These are phyloP conservation scores for Butastur rufipennis DNA, from an alignment of 2,113 vertebrate species.

Conservation along the genomic window DNA sequence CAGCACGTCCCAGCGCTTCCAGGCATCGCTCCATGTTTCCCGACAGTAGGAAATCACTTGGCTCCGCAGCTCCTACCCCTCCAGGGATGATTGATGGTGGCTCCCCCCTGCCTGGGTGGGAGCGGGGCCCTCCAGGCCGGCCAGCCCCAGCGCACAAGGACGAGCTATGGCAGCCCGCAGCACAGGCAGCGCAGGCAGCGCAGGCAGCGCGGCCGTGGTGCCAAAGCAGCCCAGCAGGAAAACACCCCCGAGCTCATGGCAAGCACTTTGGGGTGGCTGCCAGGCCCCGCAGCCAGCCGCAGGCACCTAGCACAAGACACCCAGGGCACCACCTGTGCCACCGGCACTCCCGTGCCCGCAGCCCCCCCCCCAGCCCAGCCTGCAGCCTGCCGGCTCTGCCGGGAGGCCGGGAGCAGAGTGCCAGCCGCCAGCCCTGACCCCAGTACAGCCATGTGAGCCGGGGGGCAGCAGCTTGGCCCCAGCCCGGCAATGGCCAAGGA, in stretches of 20 bases:
- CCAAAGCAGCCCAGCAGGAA: neutral
- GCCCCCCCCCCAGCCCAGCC: neutral
- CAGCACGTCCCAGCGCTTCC: neutral
- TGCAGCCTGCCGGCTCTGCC: neutral
- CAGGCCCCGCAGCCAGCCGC: neutral
- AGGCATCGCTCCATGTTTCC: neutral
- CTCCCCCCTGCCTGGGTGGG: neutral
- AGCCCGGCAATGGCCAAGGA: rapidly evolving
- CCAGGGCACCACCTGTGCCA: neutral
- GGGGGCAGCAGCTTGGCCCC: neutral
- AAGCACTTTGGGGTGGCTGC: rapidly evolving
- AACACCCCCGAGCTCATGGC: neutral
- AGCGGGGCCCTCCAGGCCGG: rapidly evolving
- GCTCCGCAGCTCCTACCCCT: neutral
- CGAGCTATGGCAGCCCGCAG: neutral
- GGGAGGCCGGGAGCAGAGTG: neutral
- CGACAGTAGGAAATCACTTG: neutral
- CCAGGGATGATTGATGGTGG: neutral
- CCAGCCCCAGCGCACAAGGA: neutral
- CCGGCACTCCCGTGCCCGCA: neutral
- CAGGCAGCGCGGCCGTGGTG: rapidly evolving
- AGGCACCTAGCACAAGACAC: neutral
- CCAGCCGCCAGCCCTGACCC: neutral
- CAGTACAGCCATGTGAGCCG: rapidly evolving
- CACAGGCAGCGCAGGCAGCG: neutral